A percentile compares a stretch with the other conserved stretches of the same genome.
These are phyloP conservation scores for Drosophila neonasuta DNA, from an alignment of 2,888 invertebrate genomes.

Conservation along the genomic window DNA sequence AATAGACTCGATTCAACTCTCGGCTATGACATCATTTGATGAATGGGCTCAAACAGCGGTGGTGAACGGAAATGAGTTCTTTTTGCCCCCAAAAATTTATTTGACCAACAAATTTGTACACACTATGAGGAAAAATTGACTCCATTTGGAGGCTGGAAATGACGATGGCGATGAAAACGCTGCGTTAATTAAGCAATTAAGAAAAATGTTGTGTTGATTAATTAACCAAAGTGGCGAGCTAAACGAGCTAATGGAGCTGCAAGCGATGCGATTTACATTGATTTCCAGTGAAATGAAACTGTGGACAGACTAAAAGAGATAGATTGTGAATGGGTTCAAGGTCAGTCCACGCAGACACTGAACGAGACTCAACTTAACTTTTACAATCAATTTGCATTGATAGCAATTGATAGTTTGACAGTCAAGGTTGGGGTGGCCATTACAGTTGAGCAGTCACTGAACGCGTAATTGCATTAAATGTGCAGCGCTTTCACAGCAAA, in stretches of 20 bases:
- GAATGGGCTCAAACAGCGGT: constrained; percentile 52
- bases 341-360: constrained; percentile 27
- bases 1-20: constrained; percentile 14
- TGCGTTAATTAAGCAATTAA: constrained; percentile 65
- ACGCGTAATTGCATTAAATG: constrained; percentile 9
- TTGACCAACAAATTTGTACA: constrained; percentile 30
- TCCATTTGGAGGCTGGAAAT: constrained; percentile 16
- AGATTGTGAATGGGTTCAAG: constrained; percentile 44
- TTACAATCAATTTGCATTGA: neutral
- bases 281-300: constrained; percentile 37
- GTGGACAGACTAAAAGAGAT: neutral
- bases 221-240: constrained; percentile 47
- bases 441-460: constrained; percentile 10
- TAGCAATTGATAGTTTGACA: constrained; percentile 1
- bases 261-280: constrained; percentile 52
- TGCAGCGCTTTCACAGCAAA: constrained; percentile 14
- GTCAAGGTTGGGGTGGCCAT: neutral
- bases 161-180: constrained; percentile 35
- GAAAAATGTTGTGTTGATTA: constrained; percentile 60
- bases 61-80: constrained; percentile 62
- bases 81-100: constrained; percentile 41
- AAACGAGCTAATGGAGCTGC: constrained; percentile 55
- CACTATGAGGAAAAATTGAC: constrained; percentile 22
- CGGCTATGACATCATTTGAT: constrained; percentile 59
- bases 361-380: constrained; percentile 1